phyloP scores from a whole-genome alignment of 2,888 invertebrate species.

The Drosophila monieri region DNA sequence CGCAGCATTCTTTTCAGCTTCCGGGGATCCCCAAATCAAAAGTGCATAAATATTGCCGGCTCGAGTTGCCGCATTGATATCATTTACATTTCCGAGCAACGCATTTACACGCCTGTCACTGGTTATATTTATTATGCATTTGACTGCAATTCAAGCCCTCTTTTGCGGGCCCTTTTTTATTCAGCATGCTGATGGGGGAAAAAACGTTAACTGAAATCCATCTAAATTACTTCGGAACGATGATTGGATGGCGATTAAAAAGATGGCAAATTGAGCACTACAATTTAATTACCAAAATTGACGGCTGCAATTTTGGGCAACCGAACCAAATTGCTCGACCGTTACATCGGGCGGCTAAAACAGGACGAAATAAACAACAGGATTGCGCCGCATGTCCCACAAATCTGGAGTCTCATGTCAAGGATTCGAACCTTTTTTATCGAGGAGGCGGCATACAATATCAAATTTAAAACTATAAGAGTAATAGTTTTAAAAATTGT shows the following conservation, averaged over 20 bases:
- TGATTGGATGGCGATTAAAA: conserved; percentile 42
- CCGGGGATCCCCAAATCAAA: conserved; percentile 33
- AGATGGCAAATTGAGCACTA: conserved; percentile 53
- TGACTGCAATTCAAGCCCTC: conserved; percentile 35
- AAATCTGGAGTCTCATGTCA: background rate
- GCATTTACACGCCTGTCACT: conserved; percentile 46
- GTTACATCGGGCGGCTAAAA: conserved; percentile 39
- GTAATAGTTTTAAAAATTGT: background rate
- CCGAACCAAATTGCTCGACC: conserved; percentile 52
- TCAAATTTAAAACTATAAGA: background rate
- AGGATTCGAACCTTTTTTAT: conserved; percentile 25
- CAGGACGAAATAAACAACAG: conserved; percentile 1
- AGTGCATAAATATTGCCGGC: conserved; percentile 49
- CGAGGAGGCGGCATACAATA: background rate
- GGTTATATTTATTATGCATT: conserved; percentile 46
- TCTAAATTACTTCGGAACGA: conserved; percentile 40
- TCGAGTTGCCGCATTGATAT: conserved; percentile 41
- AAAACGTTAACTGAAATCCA: conserved; percentile 37
- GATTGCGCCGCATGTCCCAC: conserved; percentile 13
- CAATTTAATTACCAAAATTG: conserved; percentile 70
- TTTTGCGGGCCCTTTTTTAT: conserved; percentile 7
- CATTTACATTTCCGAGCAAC: conserved; percentile 47
- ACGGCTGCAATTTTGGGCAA: conserved; percentile 55
- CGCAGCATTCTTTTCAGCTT: conserved; percentile 9
- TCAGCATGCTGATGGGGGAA: background rate